Evolutionary conservation across 2,888 invertebrate species (phyloP), one percentile per base, ranked within the genome.

Genomic region (Zaprionus lineosus): DNA sequence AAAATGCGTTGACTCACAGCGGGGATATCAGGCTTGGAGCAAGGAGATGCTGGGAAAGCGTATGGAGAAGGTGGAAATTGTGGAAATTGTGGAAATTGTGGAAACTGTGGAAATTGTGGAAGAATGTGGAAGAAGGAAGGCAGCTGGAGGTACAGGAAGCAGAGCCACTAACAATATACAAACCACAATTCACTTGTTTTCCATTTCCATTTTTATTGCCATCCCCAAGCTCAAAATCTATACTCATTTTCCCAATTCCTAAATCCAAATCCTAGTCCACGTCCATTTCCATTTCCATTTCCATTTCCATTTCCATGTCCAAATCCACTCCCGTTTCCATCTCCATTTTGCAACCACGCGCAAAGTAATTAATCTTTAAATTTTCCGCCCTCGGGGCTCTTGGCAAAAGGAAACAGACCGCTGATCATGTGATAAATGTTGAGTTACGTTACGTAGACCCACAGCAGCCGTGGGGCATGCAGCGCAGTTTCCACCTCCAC

Each of bases 1-100:
- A 84, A 72, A 72, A 78, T 47, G 53, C 79, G 85, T 78, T 84
- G 78, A 78, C 78, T 79, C 78, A 72, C 65, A 39, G 53, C 56
- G 33, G 52, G 18, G 28, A 7, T 28, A 28, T 11, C 5, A 28
- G 6, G 16, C 21, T 2, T 7, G 47, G 21, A 11, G 24, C 31
- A 28, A n/a, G 6, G 8, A 7, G 11, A 19, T 2, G 24, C 7
- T n/a, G n/a, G n/a, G n/a, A n/a, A n/a, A n/a, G n/a, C n/a, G n/a
- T n/a, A n/a, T n/a, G n/a, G n/a, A n/a, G n/a, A n/a, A n/a, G n/a
- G n/a, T n/a, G n/a, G n/a, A n/a, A n/a, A n/a, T n/a, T n/a, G n/a
- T n/a, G n/a, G n/a, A n/a, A n/a, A n/a, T n/a, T n/a, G n/a, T n/a
- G n/a, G n/a, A n/a, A n/a, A n/a, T n/a, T n/a, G n/a, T n/a, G n/a